These are phyloP conservation scores for Platichthys flesus DNA, from an alignment of 2,113 vertebrate genomes.

Conservation along the genomic window DNA sequence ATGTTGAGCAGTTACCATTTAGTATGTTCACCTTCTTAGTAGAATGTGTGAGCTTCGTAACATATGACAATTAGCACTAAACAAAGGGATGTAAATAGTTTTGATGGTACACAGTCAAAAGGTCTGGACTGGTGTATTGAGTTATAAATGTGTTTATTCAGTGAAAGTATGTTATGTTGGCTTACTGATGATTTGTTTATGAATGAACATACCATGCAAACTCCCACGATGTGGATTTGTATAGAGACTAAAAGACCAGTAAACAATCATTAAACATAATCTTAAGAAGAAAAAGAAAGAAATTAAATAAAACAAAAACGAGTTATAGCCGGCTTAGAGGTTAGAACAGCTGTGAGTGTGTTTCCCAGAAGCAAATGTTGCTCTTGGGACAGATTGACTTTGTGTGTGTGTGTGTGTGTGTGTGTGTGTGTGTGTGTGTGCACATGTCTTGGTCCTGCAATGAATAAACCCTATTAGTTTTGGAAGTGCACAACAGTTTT, in stretches of 20 bases:
- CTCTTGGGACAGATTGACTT: constrained; percentile 68
- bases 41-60: too few species aligned
- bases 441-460: constrained; percentile 48
- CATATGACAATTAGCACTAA: background rate
- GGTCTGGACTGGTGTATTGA: background rate
- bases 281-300: constrained; percentile 26
- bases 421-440: constrained; percentile 24
- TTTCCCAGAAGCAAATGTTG: constrained; percentile 77
- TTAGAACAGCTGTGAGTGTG: constrained; percentile 76
- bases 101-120: background rate
- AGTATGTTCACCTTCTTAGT: too few species aligned
- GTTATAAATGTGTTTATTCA: background rate
- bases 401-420: constrained; percentile 26
- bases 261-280: background rate
- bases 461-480: constrained; percentile 75
- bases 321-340: constrained; percentile 61
- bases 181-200: background rate
- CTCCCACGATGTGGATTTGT: constrained; percentile 6
- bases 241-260: background rate
- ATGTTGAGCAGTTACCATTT: too few species aligned
- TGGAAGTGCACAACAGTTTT: constrained; percentile 62
- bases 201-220: background rate
- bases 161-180: background rate
- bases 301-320: constrained; percentile 46
- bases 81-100: background rate